Base-by-base conservation (phyloP, 2,113 vertebrate species). In the Brachirus orientalis region DNA sequence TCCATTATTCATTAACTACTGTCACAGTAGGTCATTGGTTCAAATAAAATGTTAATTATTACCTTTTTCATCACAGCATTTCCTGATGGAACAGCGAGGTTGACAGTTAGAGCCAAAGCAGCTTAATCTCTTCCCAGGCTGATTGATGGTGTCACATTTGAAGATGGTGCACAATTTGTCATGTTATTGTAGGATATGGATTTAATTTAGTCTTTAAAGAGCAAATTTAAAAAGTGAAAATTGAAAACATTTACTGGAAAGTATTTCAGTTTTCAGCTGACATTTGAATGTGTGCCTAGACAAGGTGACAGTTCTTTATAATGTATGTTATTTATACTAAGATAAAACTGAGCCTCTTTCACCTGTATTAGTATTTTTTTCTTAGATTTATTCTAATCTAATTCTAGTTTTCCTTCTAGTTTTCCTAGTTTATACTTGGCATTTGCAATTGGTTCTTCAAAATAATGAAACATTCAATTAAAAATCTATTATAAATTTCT, bases 1-100 rank as follows among this genome's bases (percentile, higher is more conserved):
- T 69, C 63, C 13, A 79, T 82, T 86, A 85, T 77, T 81, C 77
- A 81, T 88, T 66, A 81, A 83, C 47, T 56, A 67, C 43, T 67
- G 70, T 77, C 71, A 84, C 40, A 22, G 50, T 61, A 75, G 69
- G 57, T 75, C 43, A 51, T n/a, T 38, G 45, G 60, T 58, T 60
- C 9, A 53, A 56, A 76, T 22, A 43, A 12, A 43, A 43, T 43
- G 40, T 43, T 59, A 13, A 69, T 43, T 14, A 10, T 13, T n/a
- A 20, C 8, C 22, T 22, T 45, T n/a, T 59, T 9, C 8, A 36
- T 53, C 18, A 11, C 12, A 37, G 13, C 16, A 63, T 6, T 54
- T 28, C n/a, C 44, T 44, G 4, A 36, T 43, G 13, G 36, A 18
- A 51, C 10, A 37, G 20, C 19, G 13, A 36, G 10, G 12, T 11